Base-by-base conservation (phyloP, 2,113 vertebrate species). In the Speoplatyrhinus poulsoni region DNA sequence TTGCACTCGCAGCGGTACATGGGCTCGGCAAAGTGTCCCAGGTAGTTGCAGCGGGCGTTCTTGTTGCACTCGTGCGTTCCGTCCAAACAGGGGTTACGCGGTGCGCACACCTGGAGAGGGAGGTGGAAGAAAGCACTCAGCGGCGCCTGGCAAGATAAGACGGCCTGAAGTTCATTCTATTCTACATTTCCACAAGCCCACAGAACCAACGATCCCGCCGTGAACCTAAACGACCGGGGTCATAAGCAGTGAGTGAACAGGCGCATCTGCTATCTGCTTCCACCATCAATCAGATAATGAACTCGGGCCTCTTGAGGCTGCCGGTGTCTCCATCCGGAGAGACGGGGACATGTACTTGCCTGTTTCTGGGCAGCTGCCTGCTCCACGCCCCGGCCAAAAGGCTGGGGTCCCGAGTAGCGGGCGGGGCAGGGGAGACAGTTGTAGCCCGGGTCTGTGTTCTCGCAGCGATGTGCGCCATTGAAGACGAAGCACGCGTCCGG, bases 1-100 rank as follows among this genome's bases (percentile, higher is more conserved):
- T 92, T 98, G 90, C 98, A 99, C 87, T 99, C 98, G 6, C 98
- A 99, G 69, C 96, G 97, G 87, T 88, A 98, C 98, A 98, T 97
- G 63, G 96, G 95, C 46, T 99, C 98, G 0, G 95, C 92, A 65
- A 98, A 98, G 79, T 96, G 96, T 61, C 98, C 96, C 53, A 99
- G 93, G 88, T 99, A 99, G 89, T 95, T 97, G 79, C 98, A 99
- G 70, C 95, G 96, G 71, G 98, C 97, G 0, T 98, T 96, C 89
- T 95, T 98, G 88, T 99, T 98, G 84, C 98, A 99, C 83, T 96
- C 91, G 3, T 99, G 97, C 56, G 96, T 98, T 84, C 96, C 96
- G 26, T 99, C 98, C 0, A 94, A 91, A 85, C 98, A 99, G 32
- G 98, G 97, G 88, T 99, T 98, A 57, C 94, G 95, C 32, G 98